phyloP scores from a whole-genome alignment of 2,113 vertebrate genomes.

The Zootoca vivipara region DNA sequence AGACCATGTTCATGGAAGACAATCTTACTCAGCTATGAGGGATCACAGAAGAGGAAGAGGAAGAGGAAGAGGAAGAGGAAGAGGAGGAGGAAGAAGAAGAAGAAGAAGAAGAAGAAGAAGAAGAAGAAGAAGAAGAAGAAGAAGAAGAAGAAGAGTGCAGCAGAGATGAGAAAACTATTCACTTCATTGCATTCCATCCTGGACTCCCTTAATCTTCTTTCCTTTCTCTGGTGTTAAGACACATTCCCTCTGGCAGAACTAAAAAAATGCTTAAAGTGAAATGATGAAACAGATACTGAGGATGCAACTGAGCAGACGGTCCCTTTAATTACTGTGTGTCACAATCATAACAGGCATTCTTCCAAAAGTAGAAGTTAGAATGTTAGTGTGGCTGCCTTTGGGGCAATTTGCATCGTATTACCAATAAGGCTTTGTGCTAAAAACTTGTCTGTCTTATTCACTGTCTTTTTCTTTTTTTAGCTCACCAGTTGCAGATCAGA shows the following conservation, averaged over 20 bases:
- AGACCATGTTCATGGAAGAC: too few species aligned
- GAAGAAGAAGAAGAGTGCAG: background rate
- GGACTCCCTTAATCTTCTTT: background rate
- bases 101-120: background rate
- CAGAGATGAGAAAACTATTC: background rate
- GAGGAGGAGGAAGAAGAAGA: too few species aligned
- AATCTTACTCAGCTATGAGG: too few species aligned
- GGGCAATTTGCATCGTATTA: constrained; percentile 32
- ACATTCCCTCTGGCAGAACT: constrained; percentile 26
- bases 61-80: background rate
- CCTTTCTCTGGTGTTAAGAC: background rate
- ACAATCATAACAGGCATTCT: constrained; percentile 17
- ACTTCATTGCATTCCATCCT: constrained; percentile 18
- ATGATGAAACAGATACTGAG: constrained; percentile 26
- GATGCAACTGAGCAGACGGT: constrained; percentile 29
- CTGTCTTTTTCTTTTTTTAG: background rate
- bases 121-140: too few species aligned
- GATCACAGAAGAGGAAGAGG: too few species aligned
- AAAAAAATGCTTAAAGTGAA: constrained; percentile 27
- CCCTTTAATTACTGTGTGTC: constrained; percentile 41
- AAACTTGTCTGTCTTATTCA: constrained; percentile 24
- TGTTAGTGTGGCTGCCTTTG: background rate
- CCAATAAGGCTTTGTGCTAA: constrained; percentile 1
- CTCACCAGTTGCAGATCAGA: constrained; percentile 26
- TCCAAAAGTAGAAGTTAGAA: constrained; percentile 23